A percentile compares a stretch with the other conserved stretches of the same genome.
phyloP scores from a whole-genome alignment of 2,888 invertebrate genomes.

The Drosophila peninsularis region DNA sequence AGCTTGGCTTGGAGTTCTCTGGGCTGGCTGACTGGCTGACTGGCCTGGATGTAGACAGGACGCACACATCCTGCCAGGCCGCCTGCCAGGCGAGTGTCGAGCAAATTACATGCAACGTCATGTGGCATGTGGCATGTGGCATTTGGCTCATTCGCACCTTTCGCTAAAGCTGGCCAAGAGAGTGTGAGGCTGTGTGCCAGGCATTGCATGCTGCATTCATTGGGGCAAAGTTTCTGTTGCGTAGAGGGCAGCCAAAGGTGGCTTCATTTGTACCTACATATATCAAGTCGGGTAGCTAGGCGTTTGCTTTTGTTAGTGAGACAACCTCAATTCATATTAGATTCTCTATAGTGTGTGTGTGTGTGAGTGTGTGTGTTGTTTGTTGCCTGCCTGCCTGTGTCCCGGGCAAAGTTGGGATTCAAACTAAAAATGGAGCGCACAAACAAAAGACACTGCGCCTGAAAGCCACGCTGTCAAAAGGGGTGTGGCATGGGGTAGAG shows the following conservation, averaged over 20 bases:
- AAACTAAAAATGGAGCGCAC: constrained; percentile 75
- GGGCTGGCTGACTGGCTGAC: constrained; percentile 46
- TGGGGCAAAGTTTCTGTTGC: constrained; percentile 62
- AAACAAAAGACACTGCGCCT: constrained; percentile 72
- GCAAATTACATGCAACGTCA: constrained; percentile 80
- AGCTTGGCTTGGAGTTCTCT: constrained; percentile 54
- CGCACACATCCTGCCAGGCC: constrained; percentile 53
- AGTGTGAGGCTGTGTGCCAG: background rate
- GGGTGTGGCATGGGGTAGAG: background rate
- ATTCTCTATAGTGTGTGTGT: constrained; percentile 50
- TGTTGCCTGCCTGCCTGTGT: constrained; percentile 57
- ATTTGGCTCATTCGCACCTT: constrained; percentile 77
- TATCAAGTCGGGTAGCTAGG: constrained; percentile 54
- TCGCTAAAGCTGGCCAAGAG: constrained; percentile 7
- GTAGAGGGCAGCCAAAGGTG: constrained; percentile 66
- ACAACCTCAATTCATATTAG: constrained; percentile 84
- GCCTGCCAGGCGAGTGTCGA: constrained; percentile 64
- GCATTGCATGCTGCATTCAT: constrained; percentile 65
- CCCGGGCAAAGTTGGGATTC: constrained; percentile 73
- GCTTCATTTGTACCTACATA: constrained; percentile 49
- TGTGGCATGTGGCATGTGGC: constrained; percentile 76
- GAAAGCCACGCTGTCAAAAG: constrained; percentile 39
- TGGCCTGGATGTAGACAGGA: constrained; percentile 75
- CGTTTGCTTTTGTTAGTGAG: constrained; percentile 77
- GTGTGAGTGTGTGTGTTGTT: constrained; percentile 46